Evolutionary conservation across 2,113 vertebrate species (phyloP), one percentile per base, ranked within the genome.

Genomic region (Grantiella picta): DNA sequence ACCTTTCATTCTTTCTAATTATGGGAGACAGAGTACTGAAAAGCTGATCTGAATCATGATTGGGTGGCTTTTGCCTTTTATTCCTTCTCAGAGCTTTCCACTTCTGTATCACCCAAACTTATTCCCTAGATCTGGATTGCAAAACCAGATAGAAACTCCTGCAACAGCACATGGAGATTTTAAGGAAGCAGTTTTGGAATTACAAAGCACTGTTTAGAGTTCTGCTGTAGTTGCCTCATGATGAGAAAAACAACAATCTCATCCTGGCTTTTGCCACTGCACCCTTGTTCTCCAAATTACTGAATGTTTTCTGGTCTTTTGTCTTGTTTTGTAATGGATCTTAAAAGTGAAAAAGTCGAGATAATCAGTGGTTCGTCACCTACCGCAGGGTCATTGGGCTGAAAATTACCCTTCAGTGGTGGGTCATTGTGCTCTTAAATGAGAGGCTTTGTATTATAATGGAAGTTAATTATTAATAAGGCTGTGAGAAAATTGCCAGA

Each of bases 401-500:
- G 86, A 52, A 91, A 88, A 95, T 82, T 36, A 44, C 33, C 36
- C 28, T 90, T 57, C 44, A 33, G n/a, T 81, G 63, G n/a, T 91
- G 54, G 88, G 20, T 45, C 50, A 66, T 64, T 38, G 59, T 75
- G 23, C 50, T 86, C 33, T 66, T 65, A 29, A 42, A 69, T 83
- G 66, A 87, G 45, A 86, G 35, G 8, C 44, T 87, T 82, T 61
- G 21, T n/a, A 11, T 54, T 68, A 40, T 64, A 92, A 72, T 52
- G n/a, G 15, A 50, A 66, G n/a, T 90, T 91, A 96, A 96, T 94
- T 90, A 88, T 94, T 93, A 76, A 83, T 76, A 42, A 85, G 25
- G 15, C 60, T 86, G 15, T 19, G 65, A 95, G 66, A 89, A 36
- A 69, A 89, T 65, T 61, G 33, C 38, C 36, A 59, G 70, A 78